A percentile compares a stretch with the other conserved stretches of the same genome.
These are phyloP conservation scores for Podarcis siculus DNA, from an alignment of 2,797 vertebrate genomes.

Conservation along the genomic window DNA sequence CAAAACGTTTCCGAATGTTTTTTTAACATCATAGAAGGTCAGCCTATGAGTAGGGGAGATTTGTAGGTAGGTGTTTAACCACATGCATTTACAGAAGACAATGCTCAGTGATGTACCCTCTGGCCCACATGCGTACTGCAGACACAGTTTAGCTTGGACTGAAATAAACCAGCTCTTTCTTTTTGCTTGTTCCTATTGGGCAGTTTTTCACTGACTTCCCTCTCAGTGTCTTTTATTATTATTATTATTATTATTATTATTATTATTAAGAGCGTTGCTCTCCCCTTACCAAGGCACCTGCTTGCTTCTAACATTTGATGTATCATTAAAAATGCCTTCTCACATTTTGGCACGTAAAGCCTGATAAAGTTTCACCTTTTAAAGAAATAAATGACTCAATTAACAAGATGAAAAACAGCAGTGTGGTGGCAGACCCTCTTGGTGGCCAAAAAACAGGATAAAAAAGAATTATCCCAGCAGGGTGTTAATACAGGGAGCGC, in stretches of 20 bases:
- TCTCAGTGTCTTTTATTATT: conserved; percentile 43
- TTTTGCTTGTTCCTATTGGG: conserved; percentile 66
- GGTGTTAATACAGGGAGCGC: conserved; percentile 84
- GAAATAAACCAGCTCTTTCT: conserved; percentile 12
- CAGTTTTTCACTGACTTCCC: conserved; percentile 24
- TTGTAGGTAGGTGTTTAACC: conserved; percentile 6
- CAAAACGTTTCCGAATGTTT: not conserved
- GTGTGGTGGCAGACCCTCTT: conserved; percentile 81
- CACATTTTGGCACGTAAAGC: conserved; percentile 76
- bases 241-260: conserved; percentile 4
- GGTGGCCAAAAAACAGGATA: conserved; percentile 79
- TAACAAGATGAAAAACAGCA: conserved; percentile 86
- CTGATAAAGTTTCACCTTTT: conserved; percentile 85
- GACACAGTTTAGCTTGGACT: conserved; percentile 48
- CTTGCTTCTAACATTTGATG: conserved; percentile 72
- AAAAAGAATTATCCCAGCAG: conserved; percentile 87
- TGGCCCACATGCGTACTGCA: conserved; percentile 25
- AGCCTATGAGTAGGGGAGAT: not conserved
- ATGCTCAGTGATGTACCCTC: conserved; percentile 10
- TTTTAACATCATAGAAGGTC: not conserved
- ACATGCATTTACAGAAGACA: not conserved
- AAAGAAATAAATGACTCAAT: conserved; percentile 90
- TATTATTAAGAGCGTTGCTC: conserved; percentile 28
- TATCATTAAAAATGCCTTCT: conserved; percentile 81
- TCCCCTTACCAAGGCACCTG: conserved; percentile 59